Evolutionary conservation across 1,140 invertebrate species (phyloP).

Genomic region (Calephelis nemesis): DNA sequence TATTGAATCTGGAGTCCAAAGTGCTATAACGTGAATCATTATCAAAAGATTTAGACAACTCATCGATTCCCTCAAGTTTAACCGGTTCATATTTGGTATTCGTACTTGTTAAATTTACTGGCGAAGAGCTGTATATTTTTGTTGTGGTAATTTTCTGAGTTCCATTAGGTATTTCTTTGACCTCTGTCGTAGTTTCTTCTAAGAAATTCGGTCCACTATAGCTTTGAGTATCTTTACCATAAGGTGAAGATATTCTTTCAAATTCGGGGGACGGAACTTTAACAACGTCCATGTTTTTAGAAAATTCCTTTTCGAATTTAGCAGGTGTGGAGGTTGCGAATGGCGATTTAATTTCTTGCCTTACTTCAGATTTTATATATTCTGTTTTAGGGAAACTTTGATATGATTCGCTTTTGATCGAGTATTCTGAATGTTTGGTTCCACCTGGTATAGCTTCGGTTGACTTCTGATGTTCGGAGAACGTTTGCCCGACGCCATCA

Average conservation of each 20-base stretch:
- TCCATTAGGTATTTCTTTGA: conserved; percentile 76
- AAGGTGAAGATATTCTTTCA: conserved; percentile 64
- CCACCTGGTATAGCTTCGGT: conserved; percentile 67
- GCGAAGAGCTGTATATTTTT: conserved; percentile 76
- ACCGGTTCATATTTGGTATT: conserved; percentile 74
- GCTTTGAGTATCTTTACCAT: conserved; percentile 62
- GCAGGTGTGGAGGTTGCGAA: conserved; percentile 64
- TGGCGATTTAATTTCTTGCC: conserved; percentile 63
- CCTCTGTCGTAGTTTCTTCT: conserved; percentile 75
- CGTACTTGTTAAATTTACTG: conserved; percentile 73
- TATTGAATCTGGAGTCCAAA: conserved; percentile 68
- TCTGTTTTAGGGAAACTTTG: conserved; percentile 62
- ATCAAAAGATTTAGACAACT: conserved; percentile 68
- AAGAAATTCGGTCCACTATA: conserved; percentile 71
- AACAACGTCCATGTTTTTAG: conserved; percentile 52
- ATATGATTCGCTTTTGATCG: conserved; percentile 68
- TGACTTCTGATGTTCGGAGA: conserved; percentile 63
- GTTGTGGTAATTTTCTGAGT: conserved; percentile 77
- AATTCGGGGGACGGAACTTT: conserved; percentile 63
- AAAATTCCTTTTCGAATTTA: conserved; percentile 48
- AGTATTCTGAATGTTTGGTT: conserved; percentile 60
- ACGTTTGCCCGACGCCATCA: conserved; percentile 64
- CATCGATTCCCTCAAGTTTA: conserved; percentile 71
- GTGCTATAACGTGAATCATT: conserved; percentile 71
- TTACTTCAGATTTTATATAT: conserved; percentile 49